These are phyloP conservation scores for Spodoptera frugiperda DNA, from an alignment of 1,140 invertebrate species.

Conservation along the genomic window DNA sequence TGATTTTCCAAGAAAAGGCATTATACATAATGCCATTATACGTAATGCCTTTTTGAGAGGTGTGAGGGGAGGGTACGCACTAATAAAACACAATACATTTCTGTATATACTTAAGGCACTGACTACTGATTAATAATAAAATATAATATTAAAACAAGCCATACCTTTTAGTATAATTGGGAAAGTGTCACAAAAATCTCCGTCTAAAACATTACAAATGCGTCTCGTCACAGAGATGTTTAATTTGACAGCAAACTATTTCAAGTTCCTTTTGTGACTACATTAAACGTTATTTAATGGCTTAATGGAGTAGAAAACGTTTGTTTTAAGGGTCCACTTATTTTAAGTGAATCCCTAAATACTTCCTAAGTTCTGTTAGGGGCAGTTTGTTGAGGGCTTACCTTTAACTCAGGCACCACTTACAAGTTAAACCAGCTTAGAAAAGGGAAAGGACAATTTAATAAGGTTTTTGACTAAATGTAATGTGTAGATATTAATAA, in stretches of 20 bases:
- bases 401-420: conserved; percentile 19
- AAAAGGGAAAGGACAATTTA: neutral
- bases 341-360: conserved; percentile 36
- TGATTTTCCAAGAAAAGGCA: too few species aligned
- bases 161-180: neutral
- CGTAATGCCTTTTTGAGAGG: too few species aligned
- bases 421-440: conserved; percentile 23
- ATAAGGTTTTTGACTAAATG: neutral
- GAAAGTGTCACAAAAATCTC: too few species aligned
- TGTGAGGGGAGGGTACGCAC: too few species aligned
- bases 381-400: conserved; percentile 11
- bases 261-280: conserved; percentile 23
- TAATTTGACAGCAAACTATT: conserved; percentile 39
- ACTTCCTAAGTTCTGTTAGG: conserved; percentile 22
- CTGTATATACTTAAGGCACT: too few species aligned
- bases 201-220: neutral
- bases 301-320: conserved; percentile 27
- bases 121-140: too few species aligned
- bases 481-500: too few species aligned
- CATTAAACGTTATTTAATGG: conserved; percentile 12
- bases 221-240: neutral
- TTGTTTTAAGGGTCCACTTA: conserved; percentile 32
- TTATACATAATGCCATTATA: too few species aligned
- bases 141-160: too few species aligned
- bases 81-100: too few species aligned